Percentiles rank a stretch among this genome's conserved stretches.
Conservation (phyloP, 1,140 invertebrate genomes). For the Trichomalopsis sarcophagae region DNA sequence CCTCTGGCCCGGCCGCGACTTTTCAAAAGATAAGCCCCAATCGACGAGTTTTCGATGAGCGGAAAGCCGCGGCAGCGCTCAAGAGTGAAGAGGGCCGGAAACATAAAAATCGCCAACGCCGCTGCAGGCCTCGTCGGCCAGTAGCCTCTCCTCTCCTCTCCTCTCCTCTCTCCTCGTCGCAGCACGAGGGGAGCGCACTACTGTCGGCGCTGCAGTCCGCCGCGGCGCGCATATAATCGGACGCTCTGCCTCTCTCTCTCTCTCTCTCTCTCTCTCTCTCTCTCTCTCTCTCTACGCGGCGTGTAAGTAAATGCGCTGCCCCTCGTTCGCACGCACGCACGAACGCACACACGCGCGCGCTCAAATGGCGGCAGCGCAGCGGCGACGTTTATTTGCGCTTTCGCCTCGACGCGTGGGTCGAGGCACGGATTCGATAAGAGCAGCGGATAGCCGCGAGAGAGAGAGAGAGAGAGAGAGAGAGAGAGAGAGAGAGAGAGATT, state of each 20-base stretch:
- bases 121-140: neutral
- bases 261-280: conserved; percentile 27
- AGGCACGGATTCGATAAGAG: conserved; percentile 58
- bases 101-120: conserved; percentile 51
- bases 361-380: conserved; percentile 22
- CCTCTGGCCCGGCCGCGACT: neutral
- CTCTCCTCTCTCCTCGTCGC: neutral
- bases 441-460: conserved; percentile 41
- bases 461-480: conserved; percentile 19
- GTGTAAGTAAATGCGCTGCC: conserved; percentile 39
- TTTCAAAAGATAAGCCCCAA: neutral
- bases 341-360: neutral
- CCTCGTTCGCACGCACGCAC: conserved; percentile 21
- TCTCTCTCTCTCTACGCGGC: conserved; percentile 24
- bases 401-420: conserved; percentile 17
- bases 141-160: neutral
- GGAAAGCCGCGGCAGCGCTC: neutral
- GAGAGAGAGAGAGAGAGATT: conserved; percentile 15
- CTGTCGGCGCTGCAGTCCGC: conserved; percentile 10
- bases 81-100: conserved; percentile 40
- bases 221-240: conserved; percentile 50
- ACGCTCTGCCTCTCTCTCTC: neutral
- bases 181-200: neutral
- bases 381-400: conserved; percentile 9
- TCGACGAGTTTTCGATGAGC: neutral